phyloP scores from a whole-genome alignment of 2,797 vertebrate species.

The Sebastes trivittatus region DNA sequence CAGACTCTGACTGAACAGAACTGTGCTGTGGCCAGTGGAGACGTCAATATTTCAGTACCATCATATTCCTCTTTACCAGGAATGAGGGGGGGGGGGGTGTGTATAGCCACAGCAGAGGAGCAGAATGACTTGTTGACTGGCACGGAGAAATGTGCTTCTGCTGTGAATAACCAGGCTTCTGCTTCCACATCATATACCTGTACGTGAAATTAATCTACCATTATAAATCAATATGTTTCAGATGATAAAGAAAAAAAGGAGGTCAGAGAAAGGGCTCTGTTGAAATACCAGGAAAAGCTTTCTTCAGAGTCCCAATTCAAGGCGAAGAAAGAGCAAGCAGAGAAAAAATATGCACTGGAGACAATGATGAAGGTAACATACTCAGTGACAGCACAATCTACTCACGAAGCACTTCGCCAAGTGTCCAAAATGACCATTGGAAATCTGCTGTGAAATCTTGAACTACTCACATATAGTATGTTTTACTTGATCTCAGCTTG shows the following conservation, averaged over 20 bases:
- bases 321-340: conserved; percentile 77
- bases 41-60: too few species aligned
- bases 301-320: conserved; percentile 78
- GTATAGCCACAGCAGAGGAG: too few species aligned
- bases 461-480: not conserved
- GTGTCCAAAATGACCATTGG: not conserved
- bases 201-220: not conserved
- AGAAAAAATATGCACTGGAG: conserved; percentile 87
- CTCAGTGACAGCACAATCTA: not conserved
- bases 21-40: too few species aligned
- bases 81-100: too few species aligned
- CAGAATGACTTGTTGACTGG: too few species aligned
- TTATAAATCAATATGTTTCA: conserved; percentile 63
- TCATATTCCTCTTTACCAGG: too few species aligned
- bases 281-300: conserved; percentile 84
- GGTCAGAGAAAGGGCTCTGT: conserved; percentile 85
- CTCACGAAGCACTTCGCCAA: not conserved
- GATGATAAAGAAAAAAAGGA: conserved; percentile 82
- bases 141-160: too few species aligned
- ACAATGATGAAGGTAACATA: conserved; percentile 88
- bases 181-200: not conserved
- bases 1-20: too few species aligned
- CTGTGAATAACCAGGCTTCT: too few species aligned
- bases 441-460: not conserved
- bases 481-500: conserved; percentile 81